Evolutionary conservation across 2,797 vertebrate genomes (phyloP), one percentile per base, ranked within the genome.

Genomic region (Spatula clypeata): DNA sequence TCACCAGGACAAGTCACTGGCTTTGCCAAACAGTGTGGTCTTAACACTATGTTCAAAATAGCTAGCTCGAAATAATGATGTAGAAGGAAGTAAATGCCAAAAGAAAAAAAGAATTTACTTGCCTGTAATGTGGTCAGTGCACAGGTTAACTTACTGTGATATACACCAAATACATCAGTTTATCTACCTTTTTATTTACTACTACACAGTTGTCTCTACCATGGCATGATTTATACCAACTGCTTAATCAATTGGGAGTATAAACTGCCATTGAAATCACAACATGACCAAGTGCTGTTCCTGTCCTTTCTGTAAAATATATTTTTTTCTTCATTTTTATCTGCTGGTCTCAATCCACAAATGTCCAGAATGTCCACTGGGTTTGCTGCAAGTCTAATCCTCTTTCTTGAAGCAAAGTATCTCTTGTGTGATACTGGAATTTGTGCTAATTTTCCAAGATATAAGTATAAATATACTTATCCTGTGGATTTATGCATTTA

Each of bases 21-120:
- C 19, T 64, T 87, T 62, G 3, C 15, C 26, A 36, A 29, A 20
- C 8, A 44, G 19, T 42, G 27, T 53, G 24, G 5, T 7, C 11
- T 79, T 74, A 71, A 27, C 4, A 53, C 17, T 36, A 45, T 61
- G n/a, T 69, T 91, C 31, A 38, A 20, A 66, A 11, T 62, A 64
- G 13, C 45, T 14, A 34, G 2, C 18, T 77, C 38, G 83, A 83
- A 79, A 76, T 80, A 88, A 38, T 42, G 27, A 66, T 60, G 9
- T 23, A n/a, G 13, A 19, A 58, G 36, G 6, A 92, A 76, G 17
- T 55, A 90, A 80, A 83, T 51, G 23, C 26, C 38, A 54, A 61
- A 76, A 81, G 89, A 91, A 5, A 81, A 93, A 89, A 7, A 6
- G 17, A 82, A 93, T 79, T 87, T 81, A 84, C 19, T 84, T 87